Evolutionary conservation across 2,113 vertebrate genomes (phyloP).

Genomic region (Megaptera novaeangliae): DNA sequence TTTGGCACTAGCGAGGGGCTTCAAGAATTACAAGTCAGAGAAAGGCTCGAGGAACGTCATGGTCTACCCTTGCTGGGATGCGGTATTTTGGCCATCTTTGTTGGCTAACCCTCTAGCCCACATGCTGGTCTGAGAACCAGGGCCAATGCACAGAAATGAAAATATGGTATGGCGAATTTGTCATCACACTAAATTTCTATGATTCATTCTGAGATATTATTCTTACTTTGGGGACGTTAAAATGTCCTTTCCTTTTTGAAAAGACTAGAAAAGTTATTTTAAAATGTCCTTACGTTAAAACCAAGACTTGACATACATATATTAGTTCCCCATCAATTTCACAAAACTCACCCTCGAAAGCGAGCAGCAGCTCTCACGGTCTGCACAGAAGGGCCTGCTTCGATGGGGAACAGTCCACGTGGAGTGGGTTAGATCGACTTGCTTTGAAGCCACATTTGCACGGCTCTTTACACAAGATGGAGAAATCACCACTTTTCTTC

Average conservation of each 20-base stretch:
- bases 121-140: not conserved
- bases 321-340: not conserved
- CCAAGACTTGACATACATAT: not conserved
- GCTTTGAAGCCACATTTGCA: not conserved
- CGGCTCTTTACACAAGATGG: not conserved
- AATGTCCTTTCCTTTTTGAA: not conserved
- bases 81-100: not conserved
- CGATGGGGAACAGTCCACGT: no score
- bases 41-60: not conserved
- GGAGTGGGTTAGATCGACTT: rapidly evolving
- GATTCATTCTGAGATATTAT: not conserved
- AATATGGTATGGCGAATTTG: not conserved
- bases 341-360: not conserved
- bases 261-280: not conserved
- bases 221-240: not conserved
- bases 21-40: not conserved
- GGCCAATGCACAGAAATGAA: not conserved
- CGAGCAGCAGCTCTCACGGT: not conserved
- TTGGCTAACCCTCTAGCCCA: not conserved
- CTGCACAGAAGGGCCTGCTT: not conserved
- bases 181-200: not conserved
- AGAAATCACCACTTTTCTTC: not conserved
- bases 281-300: not conserved
- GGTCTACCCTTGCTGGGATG: not conserved
- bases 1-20: not conserved